Percentiles rank a stretch among this genome's conserved stretches.
These are phyloP conservation scores for Acomys russatus DNA, from an alignment of 2,797 vertebrate genomes.

Conservation along the genomic window DNA sequence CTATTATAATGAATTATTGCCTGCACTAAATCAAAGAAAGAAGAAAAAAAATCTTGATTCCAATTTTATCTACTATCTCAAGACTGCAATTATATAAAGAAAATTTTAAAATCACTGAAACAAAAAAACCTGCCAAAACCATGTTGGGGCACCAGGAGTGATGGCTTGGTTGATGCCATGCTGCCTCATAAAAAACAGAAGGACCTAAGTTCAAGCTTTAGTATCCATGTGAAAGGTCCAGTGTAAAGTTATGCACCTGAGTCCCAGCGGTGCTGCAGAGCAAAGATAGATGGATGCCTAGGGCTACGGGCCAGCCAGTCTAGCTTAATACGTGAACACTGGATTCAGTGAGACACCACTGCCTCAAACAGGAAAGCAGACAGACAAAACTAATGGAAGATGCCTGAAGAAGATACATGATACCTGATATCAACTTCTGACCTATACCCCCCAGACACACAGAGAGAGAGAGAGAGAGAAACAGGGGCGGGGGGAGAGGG, in stretches of 20 bases:
- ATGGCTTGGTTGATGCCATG: background rate
- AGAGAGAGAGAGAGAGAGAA: no score
- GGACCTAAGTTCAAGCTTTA: background rate
- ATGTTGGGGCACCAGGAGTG: no score
- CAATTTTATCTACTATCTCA: background rate
- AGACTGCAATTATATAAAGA: no score
- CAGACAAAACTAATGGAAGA: background rate
- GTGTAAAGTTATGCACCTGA: background rate
- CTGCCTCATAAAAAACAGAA: background rate
- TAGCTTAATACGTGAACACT: background rate
- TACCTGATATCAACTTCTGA: background rate
- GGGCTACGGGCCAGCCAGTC: background rate
- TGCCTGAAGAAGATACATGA: background rate
- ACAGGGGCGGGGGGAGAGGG: no score
- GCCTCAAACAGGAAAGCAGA: background rate
- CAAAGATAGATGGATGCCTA: background rate
- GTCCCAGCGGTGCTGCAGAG: background rate
- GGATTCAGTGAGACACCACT: background rate
- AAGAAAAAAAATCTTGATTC: background rate
- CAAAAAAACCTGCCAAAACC: background rate
- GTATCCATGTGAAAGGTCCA: background rate
- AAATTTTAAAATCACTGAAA: background rate
- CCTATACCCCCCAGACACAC: background rate
- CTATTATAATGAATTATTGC: background rate
- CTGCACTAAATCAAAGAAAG: background rate